phyloP scores from a whole-genome alignment of 2,888 invertebrate genomes.

The Pemphredon lugubris region DNA sequence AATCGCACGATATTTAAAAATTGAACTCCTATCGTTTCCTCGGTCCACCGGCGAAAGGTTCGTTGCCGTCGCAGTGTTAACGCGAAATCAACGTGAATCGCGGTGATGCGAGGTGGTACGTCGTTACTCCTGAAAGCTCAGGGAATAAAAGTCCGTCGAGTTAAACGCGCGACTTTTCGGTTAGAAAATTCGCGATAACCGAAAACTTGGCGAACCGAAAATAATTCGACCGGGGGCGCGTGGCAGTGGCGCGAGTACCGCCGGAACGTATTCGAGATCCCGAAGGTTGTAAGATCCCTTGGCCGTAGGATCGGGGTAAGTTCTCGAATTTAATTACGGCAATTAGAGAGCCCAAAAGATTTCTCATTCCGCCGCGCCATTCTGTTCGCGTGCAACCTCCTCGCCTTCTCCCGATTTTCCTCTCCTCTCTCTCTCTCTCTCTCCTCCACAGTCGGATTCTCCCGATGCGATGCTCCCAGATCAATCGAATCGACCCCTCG shows the following conservation, averaged over 20 bases:
- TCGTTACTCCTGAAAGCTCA: not conserved
- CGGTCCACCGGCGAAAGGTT: too few relatives aligned
- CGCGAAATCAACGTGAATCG: not conserved
- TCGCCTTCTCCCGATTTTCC: not conserved
- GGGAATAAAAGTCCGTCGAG: slow-evolving; percentile 2
- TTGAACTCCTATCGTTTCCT: too few relatives aligned
- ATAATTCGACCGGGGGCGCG: slow-evolving; percentile 57
- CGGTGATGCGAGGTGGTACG: not conserved
- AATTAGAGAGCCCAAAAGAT: slow-evolving; percentile 76
- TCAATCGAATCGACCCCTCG: slow-evolving; percentile 73
- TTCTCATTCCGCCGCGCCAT: slow-evolving; percentile 52
- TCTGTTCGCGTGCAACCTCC: slow-evolving; percentile 31
- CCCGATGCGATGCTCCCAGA: slow-evolving; percentile 56
- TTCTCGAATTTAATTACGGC: slow-evolving; percentile 76
- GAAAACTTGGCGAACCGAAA: slow-evolving; percentile 41
- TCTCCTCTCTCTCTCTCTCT: slow-evolving; percentile 24
- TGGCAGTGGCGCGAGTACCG: slow-evolving; percentile 37
- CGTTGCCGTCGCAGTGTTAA: too few relatives aligned
- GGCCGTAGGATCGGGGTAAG: slow-evolving; percentile 71
- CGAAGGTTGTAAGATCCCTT: slow-evolving; percentile 54
- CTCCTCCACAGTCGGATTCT: slow-evolving; percentile 6
- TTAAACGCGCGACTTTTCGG: slow-evolving; percentile 47
- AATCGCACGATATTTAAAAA: too few relatives aligned
- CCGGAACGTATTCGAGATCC: slow-evolving; percentile 51
- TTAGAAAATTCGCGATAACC: slow-evolving; percentile 33